Evolutionary conservation across 1,140 invertebrate genomes (phyloP).

Genomic region (Anadara kagoshimensis): DNA sequence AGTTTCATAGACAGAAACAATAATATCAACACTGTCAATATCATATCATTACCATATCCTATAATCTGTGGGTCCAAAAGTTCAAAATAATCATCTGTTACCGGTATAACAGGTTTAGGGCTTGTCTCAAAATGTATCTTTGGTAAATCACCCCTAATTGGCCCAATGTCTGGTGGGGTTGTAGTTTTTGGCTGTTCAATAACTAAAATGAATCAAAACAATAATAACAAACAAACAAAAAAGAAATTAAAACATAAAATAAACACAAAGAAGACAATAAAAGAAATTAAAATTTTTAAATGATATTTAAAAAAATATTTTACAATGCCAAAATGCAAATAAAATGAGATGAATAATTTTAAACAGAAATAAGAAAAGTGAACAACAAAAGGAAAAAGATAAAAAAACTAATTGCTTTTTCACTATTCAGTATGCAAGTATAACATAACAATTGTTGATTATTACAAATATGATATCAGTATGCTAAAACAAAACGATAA

Average conservation of each 20-base stretch:
- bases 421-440: too few relatives aligned
- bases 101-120: conserved; percentile 58
- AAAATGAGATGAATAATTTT: not conserved
- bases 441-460: too few relatives aligned
- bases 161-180: conserved; percentile 31
- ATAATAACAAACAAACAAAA: conserved; percentile 18
- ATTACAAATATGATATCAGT: too few relatives aligned
- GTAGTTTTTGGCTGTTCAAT: conserved; percentile 10
- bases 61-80: conserved; percentile 15
- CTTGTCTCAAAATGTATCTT: conserved; percentile 60
- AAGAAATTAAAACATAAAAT: not conserved
- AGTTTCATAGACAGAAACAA: too few relatives aligned
- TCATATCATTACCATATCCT: too few relatives aligned
- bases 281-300: too few relatives aligned
- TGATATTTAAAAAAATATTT: too few relatives aligned
- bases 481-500: too few relatives aligned
- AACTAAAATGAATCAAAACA: conserved; percentile 4
- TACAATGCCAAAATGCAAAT: too few relatives aligned
- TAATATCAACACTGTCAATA: too few relatives aligned
- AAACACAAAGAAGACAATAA: not conserved
- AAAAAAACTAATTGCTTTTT: too few relatives aligned
- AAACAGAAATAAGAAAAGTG: conserved; percentile 12
- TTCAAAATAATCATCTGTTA: conserved; percentile 24
- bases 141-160: conserved; percentile 58
- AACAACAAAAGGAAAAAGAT: conserved; percentile 10